A percentile compares a stretch with the other conserved stretches of the same genome.
These are phyloP conservation scores for Bubo blakistoni DNA, from an alignment of 2,113 vertebrate genomes.

Conservation along the genomic window DNA sequence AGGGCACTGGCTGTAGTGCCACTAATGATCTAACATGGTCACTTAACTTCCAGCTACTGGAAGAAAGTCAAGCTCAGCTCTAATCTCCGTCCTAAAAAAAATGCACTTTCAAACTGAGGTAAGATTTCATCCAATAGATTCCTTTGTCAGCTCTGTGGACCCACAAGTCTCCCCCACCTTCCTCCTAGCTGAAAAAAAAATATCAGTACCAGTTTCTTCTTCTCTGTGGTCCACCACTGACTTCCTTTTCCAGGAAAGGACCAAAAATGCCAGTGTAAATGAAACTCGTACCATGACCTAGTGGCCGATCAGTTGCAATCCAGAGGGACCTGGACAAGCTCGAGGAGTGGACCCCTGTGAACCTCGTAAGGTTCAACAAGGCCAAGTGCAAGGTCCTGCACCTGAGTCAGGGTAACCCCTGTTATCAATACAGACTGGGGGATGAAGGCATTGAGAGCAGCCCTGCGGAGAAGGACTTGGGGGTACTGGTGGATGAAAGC, in stretches of 20 bases:
- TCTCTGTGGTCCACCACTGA: not conserved
- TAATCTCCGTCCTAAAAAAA: not conserved
- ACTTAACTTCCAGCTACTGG: not conserved
- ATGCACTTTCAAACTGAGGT: not conserved
- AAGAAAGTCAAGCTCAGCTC: not conserved
- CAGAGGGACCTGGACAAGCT: not conserved
- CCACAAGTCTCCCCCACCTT: not conserved
- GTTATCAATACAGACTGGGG: not conserved
- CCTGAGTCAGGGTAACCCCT: not conserved
- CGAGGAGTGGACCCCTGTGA: not conserved
- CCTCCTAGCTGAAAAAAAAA: not conserved
- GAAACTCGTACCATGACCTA: not conserved
- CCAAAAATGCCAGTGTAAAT: not conserved
- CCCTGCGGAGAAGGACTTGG: not conserved
- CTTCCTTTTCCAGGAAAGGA: not conserved
- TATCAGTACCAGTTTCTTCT: not conserved
- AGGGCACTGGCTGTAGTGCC: not conserved
- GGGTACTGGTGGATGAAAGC: not conserved
- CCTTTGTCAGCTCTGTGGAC: not conserved
- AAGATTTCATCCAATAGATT: not conserved
- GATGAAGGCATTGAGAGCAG: not conserved
- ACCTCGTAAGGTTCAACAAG: not conserved
- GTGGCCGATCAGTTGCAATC: not conserved
- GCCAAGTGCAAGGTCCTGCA: not conserved
- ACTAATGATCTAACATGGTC: not conserved